Conservation (phyloP, 2,113 vertebrate genomes). For the Ceyx melanurus region DNA sequence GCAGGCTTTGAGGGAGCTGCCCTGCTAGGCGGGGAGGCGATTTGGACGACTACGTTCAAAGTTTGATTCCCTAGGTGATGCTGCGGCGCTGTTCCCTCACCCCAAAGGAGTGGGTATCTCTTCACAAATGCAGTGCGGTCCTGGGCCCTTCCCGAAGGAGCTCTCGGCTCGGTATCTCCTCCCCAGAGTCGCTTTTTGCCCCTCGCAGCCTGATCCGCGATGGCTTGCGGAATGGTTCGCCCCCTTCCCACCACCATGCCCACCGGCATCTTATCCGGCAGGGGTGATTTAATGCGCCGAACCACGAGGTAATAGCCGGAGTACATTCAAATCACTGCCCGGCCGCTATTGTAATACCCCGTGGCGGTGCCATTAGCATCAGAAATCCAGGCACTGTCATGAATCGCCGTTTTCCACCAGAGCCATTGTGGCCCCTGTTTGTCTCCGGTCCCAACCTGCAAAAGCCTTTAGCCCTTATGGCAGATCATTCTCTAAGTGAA, state of each 20-base stretch:
- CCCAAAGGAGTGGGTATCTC: not conserved
- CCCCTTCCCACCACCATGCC: not conserved
- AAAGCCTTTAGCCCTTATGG: conserved; percentile 86
- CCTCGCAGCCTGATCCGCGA: not conserved
- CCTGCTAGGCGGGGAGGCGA: not conserved
- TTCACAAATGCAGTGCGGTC: fast-evolving
- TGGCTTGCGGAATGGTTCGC: not conserved
- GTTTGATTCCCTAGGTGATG: not conserved
- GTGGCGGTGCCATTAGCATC: conserved; percentile 78
- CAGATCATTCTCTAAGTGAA: conserved; percentile 94
- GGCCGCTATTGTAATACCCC: conserved; percentile 56
- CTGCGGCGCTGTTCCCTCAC: not conserved
- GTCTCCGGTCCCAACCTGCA: conserved; percentile 78
- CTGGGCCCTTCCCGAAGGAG: not conserved
- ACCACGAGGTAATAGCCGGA: conserved; percentile 48
- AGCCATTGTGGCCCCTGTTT: conserved; percentile 74
- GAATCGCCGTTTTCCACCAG: conserved; percentile 66
- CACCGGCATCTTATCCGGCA: conserved; percentile 3
- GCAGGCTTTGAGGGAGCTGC: not conserved
- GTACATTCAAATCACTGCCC: conserved; percentile 65
- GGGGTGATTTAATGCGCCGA: conserved; percentile 67
- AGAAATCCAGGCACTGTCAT: conserved; percentile 72
- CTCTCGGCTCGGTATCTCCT: fast-evolving
- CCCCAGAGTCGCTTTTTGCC: not conserved
- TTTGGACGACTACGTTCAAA: not conserved